phyloP scores from a whole-genome alignment of 2,888 invertebrate species.

The Heliconius ethilla region DNA sequence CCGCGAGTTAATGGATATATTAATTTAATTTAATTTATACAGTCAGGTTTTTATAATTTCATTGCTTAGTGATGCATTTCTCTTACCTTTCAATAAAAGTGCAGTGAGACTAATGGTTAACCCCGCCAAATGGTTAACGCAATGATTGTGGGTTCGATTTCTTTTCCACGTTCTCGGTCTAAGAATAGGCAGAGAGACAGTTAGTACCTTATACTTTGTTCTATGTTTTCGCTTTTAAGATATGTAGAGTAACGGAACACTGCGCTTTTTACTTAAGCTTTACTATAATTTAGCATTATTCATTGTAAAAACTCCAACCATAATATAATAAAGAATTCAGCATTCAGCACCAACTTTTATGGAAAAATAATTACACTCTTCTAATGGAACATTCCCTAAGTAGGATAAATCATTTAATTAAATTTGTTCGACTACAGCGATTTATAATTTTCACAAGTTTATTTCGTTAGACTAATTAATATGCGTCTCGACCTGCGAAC shows the following conservation, averaged over 20 bases:
- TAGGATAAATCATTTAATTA: slow-evolving; percentile 70
- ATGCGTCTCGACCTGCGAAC: slow-evolving; percentile 48
- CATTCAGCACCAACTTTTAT: not conserved
- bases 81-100: too few species aligned
- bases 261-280: not conserved
- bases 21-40: too few species aligned
- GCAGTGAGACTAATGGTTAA: too few species aligned
- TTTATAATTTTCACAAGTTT: slow-evolving; percentile 69
- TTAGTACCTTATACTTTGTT: too few species aligned
- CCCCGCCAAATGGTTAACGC: too few species aligned
- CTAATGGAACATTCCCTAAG: slow-evolving; percentile 54
- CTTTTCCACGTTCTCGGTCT: too few species aligned
- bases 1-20: too few species aligned
- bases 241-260: fast-evolving
- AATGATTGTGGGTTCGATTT: too few species aligned
- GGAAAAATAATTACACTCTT: slow-evolving; percentile 17
- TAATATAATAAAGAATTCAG: not conserved
- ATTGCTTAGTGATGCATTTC: too few species aligned
- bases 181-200: too few species aligned
- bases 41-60: too few species aligned
- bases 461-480: slow-evolving; percentile 73
- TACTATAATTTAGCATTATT: not conserved
- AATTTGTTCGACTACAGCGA: slow-evolving; percentile 73
- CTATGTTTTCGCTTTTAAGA: too few species aligned
- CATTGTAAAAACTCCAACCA: not conserved